phyloP scores from a whole-genome alignment of 2,113 vertebrate species.

The Oriolus oriolus region DNA sequence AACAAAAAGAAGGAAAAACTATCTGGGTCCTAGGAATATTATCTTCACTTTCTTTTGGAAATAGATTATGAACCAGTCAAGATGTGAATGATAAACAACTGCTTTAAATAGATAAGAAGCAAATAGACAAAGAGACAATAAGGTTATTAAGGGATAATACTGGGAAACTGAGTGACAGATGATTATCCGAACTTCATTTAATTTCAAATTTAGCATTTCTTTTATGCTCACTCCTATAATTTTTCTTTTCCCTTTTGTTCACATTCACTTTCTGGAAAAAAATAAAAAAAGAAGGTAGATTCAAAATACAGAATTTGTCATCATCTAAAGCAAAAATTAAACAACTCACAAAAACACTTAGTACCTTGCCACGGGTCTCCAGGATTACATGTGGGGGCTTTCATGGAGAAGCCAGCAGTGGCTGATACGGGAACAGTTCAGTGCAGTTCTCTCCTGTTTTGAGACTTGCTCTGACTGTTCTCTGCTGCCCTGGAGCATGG shows the following conservation, averaged over 20 bases:
- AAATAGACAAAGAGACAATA: constrained; percentile 46
- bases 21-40: background rate
- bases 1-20: constrained; percentile 35
- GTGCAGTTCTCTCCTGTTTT: background rate
- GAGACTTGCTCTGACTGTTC: background rate
- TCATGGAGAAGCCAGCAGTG: background rate
- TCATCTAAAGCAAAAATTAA: background rate
- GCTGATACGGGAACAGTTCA: background rate
- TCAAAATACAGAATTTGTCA: background rate
- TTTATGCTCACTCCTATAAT: background rate
- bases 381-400: background rate
- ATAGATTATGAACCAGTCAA: background rate
- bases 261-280: background rate
- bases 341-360: background rate
- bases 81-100: constrained; percentile 30
- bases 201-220: constrained; percentile 36
- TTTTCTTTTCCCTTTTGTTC: constrained; percentile 4
- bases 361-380: background rate
- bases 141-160: constrained; percentile 19
- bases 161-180: constrained; percentile 7
- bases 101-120: constrained; percentile 44
- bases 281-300: background rate
- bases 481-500: background rate
- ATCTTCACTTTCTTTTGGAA: background rate
- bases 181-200: constrained; percentile 36